phyloP scores from a whole-genome alignment of 1,140 invertebrate species.

The Drosophila nigromelanica region DNA sequence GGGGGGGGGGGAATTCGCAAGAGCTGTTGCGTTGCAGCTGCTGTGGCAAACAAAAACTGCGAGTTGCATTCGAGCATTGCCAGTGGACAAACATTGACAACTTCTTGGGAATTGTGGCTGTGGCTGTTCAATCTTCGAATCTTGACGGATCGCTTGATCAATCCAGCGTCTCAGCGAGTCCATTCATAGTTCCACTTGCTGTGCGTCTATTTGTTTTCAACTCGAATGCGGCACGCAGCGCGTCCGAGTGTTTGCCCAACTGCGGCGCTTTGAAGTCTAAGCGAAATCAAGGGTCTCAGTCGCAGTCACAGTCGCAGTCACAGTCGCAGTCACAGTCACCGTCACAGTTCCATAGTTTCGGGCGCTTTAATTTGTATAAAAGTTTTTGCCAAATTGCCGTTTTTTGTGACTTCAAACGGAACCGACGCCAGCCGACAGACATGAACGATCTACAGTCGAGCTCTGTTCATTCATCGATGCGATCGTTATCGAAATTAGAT shows the following conservation, averaged over 20 bases:
- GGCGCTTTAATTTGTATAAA: slow-evolving; percentile 62
- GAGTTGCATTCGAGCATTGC: slow-evolving; percentile 65
- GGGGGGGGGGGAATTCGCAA: slow-evolving; percentile 37
- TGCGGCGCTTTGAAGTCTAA: slow-evolving; percentile 59
- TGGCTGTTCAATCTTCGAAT: slow-evolving; percentile 23
- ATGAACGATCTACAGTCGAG: too few species aligned
- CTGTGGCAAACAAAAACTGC: slow-evolving; percentile 31
- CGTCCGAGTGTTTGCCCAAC: slow-evolving; percentile 66
- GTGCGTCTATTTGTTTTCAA: slow-evolving; percentile 62
- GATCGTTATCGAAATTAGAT: slow-evolving; percentile 59
- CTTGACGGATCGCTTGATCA: slow-evolving; percentile 61
- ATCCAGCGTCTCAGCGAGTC: slow-evolving; percentile 45
- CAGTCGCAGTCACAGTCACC: not conserved
- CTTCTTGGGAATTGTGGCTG: slow-evolving; percentile 74
- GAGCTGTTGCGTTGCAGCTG: slow-evolving; percentile 17
- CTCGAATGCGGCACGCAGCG: slow-evolving; percentile 69
- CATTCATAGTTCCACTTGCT: slow-evolving; percentile 75
- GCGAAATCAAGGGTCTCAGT: not conserved
- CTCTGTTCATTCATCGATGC: slow-evolving; percentile 31
- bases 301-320: slow-evolving; percentile 1
- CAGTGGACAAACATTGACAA: slow-evolving; percentile 76
- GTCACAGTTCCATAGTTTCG: not conserved
- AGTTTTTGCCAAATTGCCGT: slow-evolving; percentile 48
- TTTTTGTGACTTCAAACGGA: slow-evolving; percentile 42
- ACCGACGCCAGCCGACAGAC: not conserved